Evolutionary conservation across 2,888 invertebrate genomes (phyloP).

Genomic region (Synergus gifuensis): DNA sequence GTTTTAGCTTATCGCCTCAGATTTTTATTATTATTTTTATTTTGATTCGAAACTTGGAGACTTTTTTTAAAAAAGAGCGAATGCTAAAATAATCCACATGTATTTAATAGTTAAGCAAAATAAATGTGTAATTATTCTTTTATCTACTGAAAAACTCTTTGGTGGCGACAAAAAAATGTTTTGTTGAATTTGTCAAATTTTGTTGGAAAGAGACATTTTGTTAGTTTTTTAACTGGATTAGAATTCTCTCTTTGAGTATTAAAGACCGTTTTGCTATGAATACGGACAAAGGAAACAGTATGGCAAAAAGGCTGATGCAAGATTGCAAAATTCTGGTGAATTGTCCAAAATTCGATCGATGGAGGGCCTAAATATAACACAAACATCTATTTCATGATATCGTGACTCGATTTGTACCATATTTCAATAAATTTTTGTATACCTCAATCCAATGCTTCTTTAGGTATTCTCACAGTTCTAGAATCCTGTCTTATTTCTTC

Average conservation of each 20-base stretch:
- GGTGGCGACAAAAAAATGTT: no score
- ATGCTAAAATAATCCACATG: no score
- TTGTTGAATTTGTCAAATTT: no score
- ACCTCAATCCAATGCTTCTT: background rate
- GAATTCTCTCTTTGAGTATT: background rate
- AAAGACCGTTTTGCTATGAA: background rate
- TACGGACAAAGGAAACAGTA: background rate
- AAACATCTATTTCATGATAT: background rate
- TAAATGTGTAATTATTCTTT: no score
- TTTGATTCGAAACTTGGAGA: background rate
- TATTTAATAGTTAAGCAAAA: no score
- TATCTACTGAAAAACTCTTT: background rate
- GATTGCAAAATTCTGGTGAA: background rate
- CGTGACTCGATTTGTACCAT: background rate
- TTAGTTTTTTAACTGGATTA: background rate
- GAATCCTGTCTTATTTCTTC: background rate
- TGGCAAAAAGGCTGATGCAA: background rate
- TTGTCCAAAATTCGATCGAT: background rate
- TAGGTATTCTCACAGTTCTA: background rate
- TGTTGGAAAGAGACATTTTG: background rate
- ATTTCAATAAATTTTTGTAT: background rate
- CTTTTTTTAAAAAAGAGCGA: background rate
- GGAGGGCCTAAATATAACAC: background rate
- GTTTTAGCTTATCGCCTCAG: background rate
- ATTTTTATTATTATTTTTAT: background rate